phyloP scores from a whole-genome alignment of 2,888 invertebrate genomes.

The Rhingia campestris region DNA sequence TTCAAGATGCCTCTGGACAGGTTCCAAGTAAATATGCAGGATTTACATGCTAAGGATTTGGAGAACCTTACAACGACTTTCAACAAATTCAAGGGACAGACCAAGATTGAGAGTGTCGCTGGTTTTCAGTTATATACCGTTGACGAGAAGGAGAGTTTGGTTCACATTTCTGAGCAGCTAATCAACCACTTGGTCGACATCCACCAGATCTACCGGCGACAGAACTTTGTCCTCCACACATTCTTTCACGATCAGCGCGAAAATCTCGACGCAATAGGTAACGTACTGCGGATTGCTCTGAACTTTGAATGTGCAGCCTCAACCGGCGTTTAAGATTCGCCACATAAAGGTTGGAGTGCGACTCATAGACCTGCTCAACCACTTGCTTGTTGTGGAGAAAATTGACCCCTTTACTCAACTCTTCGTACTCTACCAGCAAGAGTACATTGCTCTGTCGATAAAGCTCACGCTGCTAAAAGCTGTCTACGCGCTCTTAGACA shows the following conservation, averaged over 20 bases:
- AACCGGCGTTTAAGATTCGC: slow-evolving; percentile 94
- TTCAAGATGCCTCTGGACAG: slow-evolving; percentile 82
- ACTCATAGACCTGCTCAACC: slow-evolving; percentile 84
- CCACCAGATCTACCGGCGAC: slow-evolving; percentile 77
- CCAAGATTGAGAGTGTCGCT: slow-evolving; percentile 77
- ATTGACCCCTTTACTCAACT: slow-evolving; percentile 83
- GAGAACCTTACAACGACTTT: slow-evolving; percentile 78
- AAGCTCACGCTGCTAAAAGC: slow-evolving; percentile 93
- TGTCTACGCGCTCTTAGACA: slow-evolving; percentile 90
- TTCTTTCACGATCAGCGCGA: slow-evolving; percentile 77
- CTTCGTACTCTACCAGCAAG: slow-evolving; percentile 90
- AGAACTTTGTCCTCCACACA: slow-evolving; percentile 78
- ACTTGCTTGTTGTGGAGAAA: slow-evolving; percentile 79
- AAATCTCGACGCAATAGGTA: slow-evolving; percentile 76
- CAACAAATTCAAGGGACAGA: slow-evolving; percentile 79
- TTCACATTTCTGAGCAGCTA: slow-evolving; percentile 88
- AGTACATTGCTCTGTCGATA: slow-evolving; percentile 95
- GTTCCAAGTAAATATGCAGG: slow-evolving; percentile 76
- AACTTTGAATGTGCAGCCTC: slow-evolving; percentile 92
- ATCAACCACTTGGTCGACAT: slow-evolving; percentile 79
- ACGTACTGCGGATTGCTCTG: slow-evolving; percentile 88
- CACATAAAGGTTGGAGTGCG: slow-evolving; percentile 96
- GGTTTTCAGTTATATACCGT: slow-evolving; percentile 84
- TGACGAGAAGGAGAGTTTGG: slow-evolving; percentile 89
- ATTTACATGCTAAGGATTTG: slow-evolving; percentile 78